Evolutionary conservation across 37 sponge, comb jelly and placozoan genomes (phyloP).

Genomic region (Haliclona indistincta): DNA sequence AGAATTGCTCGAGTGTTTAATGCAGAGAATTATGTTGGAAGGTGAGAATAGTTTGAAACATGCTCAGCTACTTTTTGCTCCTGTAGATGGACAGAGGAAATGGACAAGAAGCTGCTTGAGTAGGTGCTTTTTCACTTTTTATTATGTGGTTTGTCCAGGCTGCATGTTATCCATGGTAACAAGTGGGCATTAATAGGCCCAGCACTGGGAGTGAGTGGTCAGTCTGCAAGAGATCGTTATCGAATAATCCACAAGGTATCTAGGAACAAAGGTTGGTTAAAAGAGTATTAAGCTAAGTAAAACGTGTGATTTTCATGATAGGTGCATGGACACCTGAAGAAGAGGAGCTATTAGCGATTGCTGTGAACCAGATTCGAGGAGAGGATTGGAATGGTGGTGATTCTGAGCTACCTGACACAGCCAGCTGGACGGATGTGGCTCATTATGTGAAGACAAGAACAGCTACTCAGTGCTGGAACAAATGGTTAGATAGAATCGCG

Average conservation of each 20-base stretch:
- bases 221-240: slow-evolving; percentile 32
- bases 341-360: slow-evolving; percentile 25
- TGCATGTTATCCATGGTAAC: slow-evolving; percentile 55
- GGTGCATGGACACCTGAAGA: slow-evolving; percentile 67
- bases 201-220: slow-evolving; percentile 30
- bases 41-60: slow-evolving; percentile 5
- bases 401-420: slow-evolving; percentile 1
- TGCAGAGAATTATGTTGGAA: slow-evolving; percentile 49
- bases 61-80: neutral
- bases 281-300: neutral
- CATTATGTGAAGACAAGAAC: slow-evolving; percentile 24
- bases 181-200: slow-evolving; percentile 51
- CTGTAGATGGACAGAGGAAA: neutral
- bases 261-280: slow-evolving; percentile 11
- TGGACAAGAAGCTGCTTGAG: neutral
- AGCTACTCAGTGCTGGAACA: slow-evolving; percentile 39
- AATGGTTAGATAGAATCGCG: slow-evolving; percentile 15
- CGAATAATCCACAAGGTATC: slow-evolving; percentile 6
- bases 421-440: slow-evolving; percentile 39
- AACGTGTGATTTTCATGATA: neutral
- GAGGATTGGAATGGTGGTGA: slow-evolving; percentile 17
- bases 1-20: slow-evolving; percentile 34
- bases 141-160: neutral
- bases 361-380: slow-evolving; percentile 10
- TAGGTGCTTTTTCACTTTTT: neutral